A percentile compares a stretch with the other conserved stretches of the same genome.
Evolutionary conservation across 1,140 invertebrate genomes (phyloP).

Genomic region (Bombus pascuorum): DNA sequence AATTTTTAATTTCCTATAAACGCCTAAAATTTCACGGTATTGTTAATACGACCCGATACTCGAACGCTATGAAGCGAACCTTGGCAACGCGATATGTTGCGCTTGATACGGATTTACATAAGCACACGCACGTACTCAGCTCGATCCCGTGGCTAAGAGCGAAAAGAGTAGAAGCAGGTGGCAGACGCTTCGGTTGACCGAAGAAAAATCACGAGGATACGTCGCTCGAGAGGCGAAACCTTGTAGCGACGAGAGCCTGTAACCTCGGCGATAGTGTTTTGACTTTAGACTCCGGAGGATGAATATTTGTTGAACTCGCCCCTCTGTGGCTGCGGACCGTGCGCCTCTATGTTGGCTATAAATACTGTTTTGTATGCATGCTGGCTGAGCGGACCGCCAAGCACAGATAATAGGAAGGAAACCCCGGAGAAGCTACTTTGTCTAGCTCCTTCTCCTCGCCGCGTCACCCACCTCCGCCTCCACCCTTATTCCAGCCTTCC

Average conservation of each 20-base stretch:
- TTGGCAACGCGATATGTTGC: too few species aligned
- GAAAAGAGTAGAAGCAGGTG: too few species aligned
- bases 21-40: too few species aligned
- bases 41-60: too few species aligned
- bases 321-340: conserved; percentile 9
- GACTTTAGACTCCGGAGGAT: conserved; percentile 54
- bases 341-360: conserved; percentile 65
- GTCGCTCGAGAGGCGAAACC: not conserved
- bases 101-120: too few species aligned
- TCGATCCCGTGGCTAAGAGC: too few species aligned
- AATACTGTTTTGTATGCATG: conserved; percentile 78
- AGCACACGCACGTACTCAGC: too few species aligned
- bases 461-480: not conserved
- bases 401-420: conserved; percentile 76
- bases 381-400: conserved; percentile 72
- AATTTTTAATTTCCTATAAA: too few species aligned
- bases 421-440: conserved; percentile 73
- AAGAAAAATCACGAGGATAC: not conserved
- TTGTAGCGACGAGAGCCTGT: too few species aligned
- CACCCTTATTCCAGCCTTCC: not conserved
- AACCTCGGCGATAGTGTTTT: conserved; percentile 45
- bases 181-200: not conserved
- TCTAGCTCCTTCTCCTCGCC: conserved; percentile 46
- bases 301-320: conserved; percentile 66
- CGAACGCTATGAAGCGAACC: too few species aligned